Conservation (phyloP, 2,797 vertebrate genomes). For the Rhabdophis nuchalis region DNA sequence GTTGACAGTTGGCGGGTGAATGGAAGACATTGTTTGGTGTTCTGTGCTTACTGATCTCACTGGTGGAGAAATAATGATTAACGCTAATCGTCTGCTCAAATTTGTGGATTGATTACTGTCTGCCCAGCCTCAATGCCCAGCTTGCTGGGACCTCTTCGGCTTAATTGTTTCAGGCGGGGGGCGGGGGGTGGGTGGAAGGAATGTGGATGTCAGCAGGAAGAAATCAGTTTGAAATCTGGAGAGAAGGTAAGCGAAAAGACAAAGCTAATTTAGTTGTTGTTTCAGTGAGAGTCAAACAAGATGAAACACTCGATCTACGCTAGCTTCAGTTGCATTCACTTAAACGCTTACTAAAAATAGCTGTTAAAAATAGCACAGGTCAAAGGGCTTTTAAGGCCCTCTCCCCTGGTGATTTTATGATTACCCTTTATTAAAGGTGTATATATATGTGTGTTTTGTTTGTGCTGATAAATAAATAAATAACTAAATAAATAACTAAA, state of each 20-base stretch:
- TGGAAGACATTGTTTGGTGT: background rate
- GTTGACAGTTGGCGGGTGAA: background rate
- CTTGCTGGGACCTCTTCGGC: conserved; percentile 18
- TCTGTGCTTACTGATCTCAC: conserved; percentile 38
- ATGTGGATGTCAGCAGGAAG: background rate
- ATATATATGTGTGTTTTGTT: too few species aligned
- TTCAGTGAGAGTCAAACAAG: background rate
- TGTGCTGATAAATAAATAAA: too few species aligned
- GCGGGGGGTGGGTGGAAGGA: too few species aligned
- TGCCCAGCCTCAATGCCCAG: background rate
- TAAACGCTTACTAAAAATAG: background rate
- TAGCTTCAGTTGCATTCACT: too few species aligned
- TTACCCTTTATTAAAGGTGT: background rate
- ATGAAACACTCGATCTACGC: background rate
- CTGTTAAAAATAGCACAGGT: background rate
- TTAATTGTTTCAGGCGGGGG: conserved; percentile 20
- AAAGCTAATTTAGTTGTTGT: background rate
- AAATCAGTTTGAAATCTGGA: background rate
- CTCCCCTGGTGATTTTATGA: background rate
- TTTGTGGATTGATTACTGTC: background rate
- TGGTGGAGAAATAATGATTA: conserved; percentile 24
- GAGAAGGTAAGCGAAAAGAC: background rate
- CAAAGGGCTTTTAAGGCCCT: background rate
- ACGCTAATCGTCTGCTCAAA: conserved; percentile 24
- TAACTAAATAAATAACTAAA: too few species aligned